Evolutionary conservation across 1,140 invertebrate species (phyloP), one percentile per base, ranked within the genome.

Genomic region (Drosophila ercepeae): DNA sequence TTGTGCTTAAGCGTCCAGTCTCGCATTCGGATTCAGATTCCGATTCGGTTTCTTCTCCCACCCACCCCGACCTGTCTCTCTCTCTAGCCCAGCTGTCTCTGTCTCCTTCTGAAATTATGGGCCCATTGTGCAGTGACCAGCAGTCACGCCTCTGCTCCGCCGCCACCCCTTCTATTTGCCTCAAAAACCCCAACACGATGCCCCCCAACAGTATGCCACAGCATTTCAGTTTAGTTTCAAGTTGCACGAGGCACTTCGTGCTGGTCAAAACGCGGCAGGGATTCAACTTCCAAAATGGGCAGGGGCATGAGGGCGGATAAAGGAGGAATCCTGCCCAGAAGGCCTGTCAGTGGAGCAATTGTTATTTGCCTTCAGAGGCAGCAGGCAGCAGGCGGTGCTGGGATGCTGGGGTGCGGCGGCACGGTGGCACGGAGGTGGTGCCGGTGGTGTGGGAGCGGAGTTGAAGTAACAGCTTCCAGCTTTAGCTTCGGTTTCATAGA

Each of bases 1-100:
- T 88, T 88, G 82, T 88, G 81, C 82, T 88, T 82, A 88, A 88
- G 82, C 82, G 83, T 68, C 75, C 68, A 81, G 71, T 71, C 76
- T 63, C 60, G 60, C 21, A 46, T 23, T 57, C 73, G 41, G 61
- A 55, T 75, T 67, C 45, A 51, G 48, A 64, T 54, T 73, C 50
- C 46, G 27, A 75, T 67, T 69, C 46, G 52, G 46, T 55, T 51
- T 75, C 75, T 75, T 67, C 54, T 51, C 77, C 75, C 57, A 42
- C 29, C 29, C n/a, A n/a, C 34, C 34, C 34, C n/a, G 34, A n/a
- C n/a, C 34, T 36, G 45, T 60, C 60, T 8, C 39, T 8, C 18
- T 39, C 19, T n/a, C 19, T 19, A 61, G 25, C 9, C n/a, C 19
- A 14, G 27, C 46, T 64, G 48, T 68, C 68, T 59, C 51, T 51